Conservation (phyloP, 2,113 vertebrate species). For the Chlorodrepanis virens region DNA sequence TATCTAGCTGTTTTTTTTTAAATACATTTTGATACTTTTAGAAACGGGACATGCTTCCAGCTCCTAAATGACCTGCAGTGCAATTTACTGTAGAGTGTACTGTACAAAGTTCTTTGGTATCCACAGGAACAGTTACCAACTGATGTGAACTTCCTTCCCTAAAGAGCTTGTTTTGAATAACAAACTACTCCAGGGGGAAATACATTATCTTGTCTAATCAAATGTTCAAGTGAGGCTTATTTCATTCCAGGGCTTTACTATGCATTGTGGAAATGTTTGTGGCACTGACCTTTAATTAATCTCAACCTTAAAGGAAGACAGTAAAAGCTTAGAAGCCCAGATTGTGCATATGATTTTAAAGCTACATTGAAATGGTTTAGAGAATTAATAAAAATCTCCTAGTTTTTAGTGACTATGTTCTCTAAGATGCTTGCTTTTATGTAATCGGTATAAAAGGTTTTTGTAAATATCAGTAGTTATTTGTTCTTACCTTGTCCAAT, state of each 20-base stretch:
- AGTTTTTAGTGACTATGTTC: neutral
- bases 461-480: neutral
- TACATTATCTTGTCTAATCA: conserved; percentile 67
- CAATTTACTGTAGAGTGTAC: conserved; percentile 13
- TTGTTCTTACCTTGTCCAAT: neutral
- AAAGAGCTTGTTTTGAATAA: conserved; percentile 73
- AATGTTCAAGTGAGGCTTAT: conserved; percentile 53
- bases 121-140: conserved; percentile 68
- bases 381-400: neutral
- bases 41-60: neutral
- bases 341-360: neutral
- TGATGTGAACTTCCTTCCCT: conserved; percentile 70
- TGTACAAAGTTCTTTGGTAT: conserved; percentile 64
- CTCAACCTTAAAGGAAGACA: conserved; percentile 15
- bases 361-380: neutral
- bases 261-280: conserved; percentile 46
- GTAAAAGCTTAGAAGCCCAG: neutral
- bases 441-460: neutral
- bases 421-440: neutral
- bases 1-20: neutral
- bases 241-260: conserved; percentile 56
- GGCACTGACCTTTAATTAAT: conserved; percentile 56
- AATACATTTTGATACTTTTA: neutral
- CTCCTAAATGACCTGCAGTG: conserved; percentile 13
- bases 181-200: conserved; percentile 67